phyloP scores from a whole-genome alignment of 2,797 vertebrate species.

The Luscinia luscinia region DNA sequence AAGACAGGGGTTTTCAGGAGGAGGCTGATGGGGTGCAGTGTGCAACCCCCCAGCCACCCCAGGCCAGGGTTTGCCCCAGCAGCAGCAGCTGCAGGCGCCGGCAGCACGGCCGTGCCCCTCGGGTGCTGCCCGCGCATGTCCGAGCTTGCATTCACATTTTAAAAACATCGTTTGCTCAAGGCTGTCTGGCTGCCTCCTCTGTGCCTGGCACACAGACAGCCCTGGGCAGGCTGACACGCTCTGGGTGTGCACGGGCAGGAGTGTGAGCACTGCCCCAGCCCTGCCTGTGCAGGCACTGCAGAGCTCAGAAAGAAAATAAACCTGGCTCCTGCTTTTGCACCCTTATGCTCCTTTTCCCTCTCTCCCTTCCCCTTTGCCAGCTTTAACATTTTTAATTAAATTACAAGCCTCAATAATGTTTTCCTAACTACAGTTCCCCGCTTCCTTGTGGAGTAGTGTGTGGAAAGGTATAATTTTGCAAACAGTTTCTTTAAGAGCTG shows the following conservation, averaged over 20 bases:
- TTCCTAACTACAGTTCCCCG: conserved; percentile 66
- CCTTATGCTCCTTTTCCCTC: background rate
- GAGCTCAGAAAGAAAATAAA: background rate
- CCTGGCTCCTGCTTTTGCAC: background rate
- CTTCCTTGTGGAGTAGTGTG: conserved; percentile 81
- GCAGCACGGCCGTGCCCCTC: background rate
- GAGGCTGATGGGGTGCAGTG: rapidly evolving
- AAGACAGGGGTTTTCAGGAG: background rate
- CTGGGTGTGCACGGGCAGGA: background rate
- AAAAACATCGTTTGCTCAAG: background rate
- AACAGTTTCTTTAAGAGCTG: conserved; percentile 88
- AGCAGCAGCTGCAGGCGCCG: background rate
- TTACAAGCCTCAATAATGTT: conserved; percentile 74
- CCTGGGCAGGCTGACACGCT: background rate
- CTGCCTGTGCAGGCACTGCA: background rate
- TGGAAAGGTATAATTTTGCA: conserved; percentile 91
- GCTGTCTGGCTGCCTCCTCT: background rate
- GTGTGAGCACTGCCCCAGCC: background rate
- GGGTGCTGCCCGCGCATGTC: background rate
- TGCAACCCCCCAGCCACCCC: background rate
- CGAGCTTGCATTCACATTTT: background rate
- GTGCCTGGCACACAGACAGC: rapidly evolving
- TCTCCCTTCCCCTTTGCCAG: background rate
- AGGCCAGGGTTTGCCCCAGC: background rate
- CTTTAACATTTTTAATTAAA: conserved; percentile 67